A percentile compares a stretch with the other conserved stretches of the same genome.
Conservation (phyloP, 2,888 invertebrate genomes). For the Napeogenes inachia region DNA sequence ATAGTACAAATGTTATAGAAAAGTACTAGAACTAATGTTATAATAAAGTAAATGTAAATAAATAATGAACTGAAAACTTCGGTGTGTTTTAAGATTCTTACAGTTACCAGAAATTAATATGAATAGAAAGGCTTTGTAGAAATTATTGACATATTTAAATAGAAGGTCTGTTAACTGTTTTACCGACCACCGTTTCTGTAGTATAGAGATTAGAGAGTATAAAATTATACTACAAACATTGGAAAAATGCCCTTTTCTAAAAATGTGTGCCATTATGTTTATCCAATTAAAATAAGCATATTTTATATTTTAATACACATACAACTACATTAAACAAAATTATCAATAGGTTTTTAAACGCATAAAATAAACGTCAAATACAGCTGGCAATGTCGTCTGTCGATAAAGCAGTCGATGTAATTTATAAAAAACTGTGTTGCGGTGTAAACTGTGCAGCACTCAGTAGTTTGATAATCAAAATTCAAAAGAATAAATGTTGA, state of each 20-base stretch:
- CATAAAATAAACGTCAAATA: not conserved
- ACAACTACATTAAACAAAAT: not conserved
- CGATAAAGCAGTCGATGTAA: conserved; percentile 30
- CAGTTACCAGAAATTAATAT: conserved; percentile 20
- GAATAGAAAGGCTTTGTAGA: conserved; percentile 35
- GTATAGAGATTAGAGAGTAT: not conserved
- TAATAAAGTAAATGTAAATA: not conserved
- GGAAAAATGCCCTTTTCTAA: no score
- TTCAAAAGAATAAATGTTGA: no score
- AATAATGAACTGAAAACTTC: not conserved
- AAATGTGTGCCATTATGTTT: no score
- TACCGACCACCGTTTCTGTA: conserved; percentile 41
- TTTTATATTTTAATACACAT: no score
- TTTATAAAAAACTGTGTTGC: conserved; percentile 9
- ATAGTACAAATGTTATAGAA: conserved; percentile 12
- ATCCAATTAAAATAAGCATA: no score
- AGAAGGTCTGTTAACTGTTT: conserved; percentile 42
- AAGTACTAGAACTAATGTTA: conserved; percentile 11
- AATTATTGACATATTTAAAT: conserved; percentile 49
- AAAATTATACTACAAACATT: not conserved
- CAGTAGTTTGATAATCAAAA: no score
- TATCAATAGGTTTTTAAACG: not conserved
- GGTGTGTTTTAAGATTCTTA: not conserved
- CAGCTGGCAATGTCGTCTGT: conserved; percentile 17
- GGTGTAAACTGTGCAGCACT: not conserved